Conservation (phyloP, 2,113 vertebrate species). For the Benitochromis conjunctus region DNA sequence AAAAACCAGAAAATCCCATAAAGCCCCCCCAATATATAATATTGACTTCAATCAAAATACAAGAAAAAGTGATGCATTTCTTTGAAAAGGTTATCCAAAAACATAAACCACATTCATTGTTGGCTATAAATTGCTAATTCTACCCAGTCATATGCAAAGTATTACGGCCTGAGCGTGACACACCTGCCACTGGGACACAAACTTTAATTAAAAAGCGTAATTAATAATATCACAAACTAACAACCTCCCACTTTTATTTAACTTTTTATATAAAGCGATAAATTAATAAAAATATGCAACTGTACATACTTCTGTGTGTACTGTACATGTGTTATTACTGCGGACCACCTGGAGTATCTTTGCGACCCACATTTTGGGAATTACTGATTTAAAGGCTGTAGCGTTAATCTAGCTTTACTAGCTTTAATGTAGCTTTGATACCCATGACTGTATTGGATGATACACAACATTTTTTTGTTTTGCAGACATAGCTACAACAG, state of each 20-base stretch:
- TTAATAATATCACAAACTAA: background rate
- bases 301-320: background rate
- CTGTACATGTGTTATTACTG: background rate
- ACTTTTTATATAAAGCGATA: background rate
- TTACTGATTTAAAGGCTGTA: background rate
- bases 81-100: background rate
- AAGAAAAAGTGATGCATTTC: rapidly evolving
- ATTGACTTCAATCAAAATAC: background rate
- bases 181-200: background rate
- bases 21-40: background rate
- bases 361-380: background rate
- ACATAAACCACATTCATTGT: background rate
- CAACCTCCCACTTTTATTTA: background rate
- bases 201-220: background rate
- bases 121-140: background rate
- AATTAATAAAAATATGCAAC: background rate
- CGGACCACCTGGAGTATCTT: background rate
- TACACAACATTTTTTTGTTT: background rate
- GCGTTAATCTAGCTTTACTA: background rate
- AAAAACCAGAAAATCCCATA: background rate
- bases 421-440: background rate
- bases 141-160: background rate
- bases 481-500: background rate
- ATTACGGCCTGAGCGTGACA: background rate
- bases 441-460: background rate